Conservation (phyloP, 2,113 vertebrate species). For the Sinocyclocheilus anophthalmus region DNA sequence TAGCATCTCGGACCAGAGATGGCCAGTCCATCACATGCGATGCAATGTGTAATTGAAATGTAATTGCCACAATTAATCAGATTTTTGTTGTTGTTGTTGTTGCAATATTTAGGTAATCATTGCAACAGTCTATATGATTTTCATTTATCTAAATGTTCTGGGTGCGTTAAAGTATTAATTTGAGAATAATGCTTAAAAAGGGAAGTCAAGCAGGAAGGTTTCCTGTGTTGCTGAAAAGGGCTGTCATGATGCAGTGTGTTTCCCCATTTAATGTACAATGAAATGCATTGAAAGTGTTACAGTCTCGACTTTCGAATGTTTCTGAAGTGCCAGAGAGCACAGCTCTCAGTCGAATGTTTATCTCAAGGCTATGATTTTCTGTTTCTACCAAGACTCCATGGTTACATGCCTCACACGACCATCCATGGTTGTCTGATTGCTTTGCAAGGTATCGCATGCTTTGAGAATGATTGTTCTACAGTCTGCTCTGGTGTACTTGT, state of each 20-base stretch:
- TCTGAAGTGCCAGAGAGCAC: not conserved
- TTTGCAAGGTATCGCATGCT: no score
- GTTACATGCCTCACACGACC: constrained; percentile 48
- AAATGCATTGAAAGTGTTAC: no score
- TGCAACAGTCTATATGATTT: not conserved
- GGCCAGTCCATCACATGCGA: not conserved
- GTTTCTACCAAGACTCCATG: constrained; percentile 51
- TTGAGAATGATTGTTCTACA: no score
- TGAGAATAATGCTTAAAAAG: not conserved
- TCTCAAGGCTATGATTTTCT: constrained; percentile 37
- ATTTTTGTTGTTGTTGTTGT: not conserved
- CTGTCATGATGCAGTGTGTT: not conserved
- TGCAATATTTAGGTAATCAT: no score
- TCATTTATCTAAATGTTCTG: not conserved
- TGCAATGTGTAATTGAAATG: not conserved
- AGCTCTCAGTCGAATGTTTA: constrained; percentile 5
- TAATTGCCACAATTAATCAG: not conserved
- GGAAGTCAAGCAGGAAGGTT: not conserved
- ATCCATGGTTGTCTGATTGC: constrained; percentile 10
- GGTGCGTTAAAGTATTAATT: not conserved
- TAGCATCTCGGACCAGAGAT: no score
- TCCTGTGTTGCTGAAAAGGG: not conserved
- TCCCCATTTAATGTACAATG: not conserved
- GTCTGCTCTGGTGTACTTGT: no score
- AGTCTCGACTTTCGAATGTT: not conserved